Percentiles rank a stretch among this genome's conserved stretches.
Evolutionary conservation across 2,888 invertebrate genomes (phyloP).

Genomic region (Itoplectis maculator): DNA sequence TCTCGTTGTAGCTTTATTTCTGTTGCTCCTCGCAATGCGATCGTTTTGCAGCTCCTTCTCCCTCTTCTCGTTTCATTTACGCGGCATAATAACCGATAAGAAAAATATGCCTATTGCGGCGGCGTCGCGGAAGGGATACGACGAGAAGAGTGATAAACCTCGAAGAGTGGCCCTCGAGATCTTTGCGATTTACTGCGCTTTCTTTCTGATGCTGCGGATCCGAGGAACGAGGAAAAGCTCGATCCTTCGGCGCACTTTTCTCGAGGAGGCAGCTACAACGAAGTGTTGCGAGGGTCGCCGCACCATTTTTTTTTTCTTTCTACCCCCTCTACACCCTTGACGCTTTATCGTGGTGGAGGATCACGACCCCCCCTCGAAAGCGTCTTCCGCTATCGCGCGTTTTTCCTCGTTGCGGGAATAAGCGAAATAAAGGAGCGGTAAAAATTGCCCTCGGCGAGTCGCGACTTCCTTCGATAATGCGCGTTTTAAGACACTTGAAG

Average conservation of each 20-base stretch:
- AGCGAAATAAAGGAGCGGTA: conserved; percentile 49
- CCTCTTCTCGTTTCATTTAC: conserved; percentile 21
- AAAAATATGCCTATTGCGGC: conserved; percentile 43
- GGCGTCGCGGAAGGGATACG: conserved; percentile 34
- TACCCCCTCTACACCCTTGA: conserved; percentile 1
- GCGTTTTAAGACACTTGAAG: not conserved
- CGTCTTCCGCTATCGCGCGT: not conserved
- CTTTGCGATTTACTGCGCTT: conserved; percentile 56
- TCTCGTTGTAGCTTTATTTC: not conserved
- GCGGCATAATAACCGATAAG: conserved; percentile 49
- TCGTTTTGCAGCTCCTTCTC: conserved; percentile 2
- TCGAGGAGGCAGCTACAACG: conserved; percentile 29
- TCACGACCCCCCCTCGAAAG: conserved; percentile 61
- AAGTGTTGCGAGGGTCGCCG: conserved; percentile 55
- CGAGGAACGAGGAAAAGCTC: too few species aligned
- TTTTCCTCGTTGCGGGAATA: conserved; percentile 31
- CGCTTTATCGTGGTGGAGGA: conserved; percentile 55
- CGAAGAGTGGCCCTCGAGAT: conserved; percentile 59
- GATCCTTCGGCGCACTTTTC: conserved; percentile 38
- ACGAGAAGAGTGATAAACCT: conserved; percentile 62
- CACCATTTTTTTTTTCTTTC: conserved; percentile 44
- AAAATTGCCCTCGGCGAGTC: conserved; percentile 25
- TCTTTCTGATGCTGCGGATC: conserved; percentile 32
- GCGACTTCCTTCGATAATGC: conserved; percentile 24
- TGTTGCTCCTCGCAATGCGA: conserved; percentile 16